phyloP scores from a whole-genome alignment of 2,888 invertebrate species.

The Eremobia ochroleuca region DNA sequence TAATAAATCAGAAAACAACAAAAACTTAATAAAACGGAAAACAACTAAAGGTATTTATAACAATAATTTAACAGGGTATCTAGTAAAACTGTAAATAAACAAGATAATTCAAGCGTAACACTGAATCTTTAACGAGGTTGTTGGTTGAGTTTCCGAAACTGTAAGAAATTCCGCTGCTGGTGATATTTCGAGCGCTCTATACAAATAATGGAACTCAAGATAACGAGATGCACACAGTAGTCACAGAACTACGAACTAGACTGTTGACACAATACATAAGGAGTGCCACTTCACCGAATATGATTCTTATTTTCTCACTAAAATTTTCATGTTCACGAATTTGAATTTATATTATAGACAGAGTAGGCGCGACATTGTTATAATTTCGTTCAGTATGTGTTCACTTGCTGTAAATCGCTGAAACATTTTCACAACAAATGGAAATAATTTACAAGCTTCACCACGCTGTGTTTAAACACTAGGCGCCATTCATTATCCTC shows the following conservation, averaged over 20 bases:
- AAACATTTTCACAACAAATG: slow-evolving; percentile 12
- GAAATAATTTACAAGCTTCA: slow-evolving; percentile 10
- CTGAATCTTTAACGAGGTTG: slow-evolving; percentile 48
- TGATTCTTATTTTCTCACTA: slow-evolving; percentile 48
- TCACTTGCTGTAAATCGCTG: slow-evolving; percentile 49
- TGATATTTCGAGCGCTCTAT: slow-evolving; percentile 72
- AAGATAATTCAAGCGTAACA: slow-evolving; percentile 33
- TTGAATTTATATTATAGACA: slow-evolving; percentile 18
- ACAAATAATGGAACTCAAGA: slow-evolving; percentile 80
- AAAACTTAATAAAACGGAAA: not conserved
- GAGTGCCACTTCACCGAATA: slow-evolving; percentile 56
- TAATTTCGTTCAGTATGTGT: slow-evolving; percentile 25
- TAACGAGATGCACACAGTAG: slow-evolving; percentile 84
- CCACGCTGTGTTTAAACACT: slow-evolving; percentile 10
- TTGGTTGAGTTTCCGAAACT: slow-evolving; percentile 49
- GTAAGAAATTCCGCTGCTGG: slow-evolving; percentile 65
- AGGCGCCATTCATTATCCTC: not conserved
- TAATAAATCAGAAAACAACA: not conserved
- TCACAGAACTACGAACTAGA: slow-evolving; percentile 66
- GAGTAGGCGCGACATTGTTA: slow-evolving; percentile 1
- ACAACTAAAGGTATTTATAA: not conserved
- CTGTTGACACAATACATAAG: slow-evolving; percentile 70
- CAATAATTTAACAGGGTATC: slow-evolving; percentile 2
- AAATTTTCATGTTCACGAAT: slow-evolving; percentile 24
- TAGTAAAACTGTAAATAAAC: slow-evolving; percentile 23